Base-by-base conservation (phyloP, 2,888 invertebrate species). In the Machimus atricapillus region DNA sequence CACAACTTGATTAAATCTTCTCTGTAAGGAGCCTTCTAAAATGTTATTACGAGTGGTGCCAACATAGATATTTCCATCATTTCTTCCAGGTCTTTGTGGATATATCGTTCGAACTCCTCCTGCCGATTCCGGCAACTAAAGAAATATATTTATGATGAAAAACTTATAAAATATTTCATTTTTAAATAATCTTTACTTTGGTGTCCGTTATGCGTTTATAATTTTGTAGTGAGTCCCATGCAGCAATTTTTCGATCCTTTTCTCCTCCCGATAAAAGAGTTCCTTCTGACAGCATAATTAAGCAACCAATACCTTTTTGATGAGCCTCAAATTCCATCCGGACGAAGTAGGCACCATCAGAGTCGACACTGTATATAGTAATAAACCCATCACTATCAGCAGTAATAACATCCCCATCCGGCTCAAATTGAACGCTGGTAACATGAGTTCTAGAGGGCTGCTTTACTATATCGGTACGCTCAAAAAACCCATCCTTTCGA, bases 381-480 rank as follows among this genome's bases (percentile, higher is more conserved):
- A 98, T 96, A 90, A 97, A 97, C 8, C 98, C 98, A 91, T 97
- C 97, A 88, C 97, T 96, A 90, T 98, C 98, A 0, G 97, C 98
- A 0, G 97, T 97, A 77, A 98, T 96, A 1, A 98, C 97, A 91
- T 98, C 98, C 7, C 98, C 98, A 91, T 97, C 97, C 92, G 97
- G 96, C 90, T 97, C 97, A 90, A 98, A 98, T 90, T 97, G 97
- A 23, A 98, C 94, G 88, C 97, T 96, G 4, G 97, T 97, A 2
- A 97, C 95, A 91, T 97, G 95, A 0, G 97, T 97, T 86, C 97
- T 94, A 16, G 97, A 96, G 0, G 97, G 97, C 95, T 97, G 97
- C 93, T 97, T 97, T 37, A 97, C 96, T 85, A 97, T 97, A 90
- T 97, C 97, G 0, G 97, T 97, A 88, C 97, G 94, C 93, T 96